These are phyloP conservation scores for Xylophagus ater DNA, from an alignment of 2,888 invertebrate genomes.

Conservation along the genomic window DNA sequence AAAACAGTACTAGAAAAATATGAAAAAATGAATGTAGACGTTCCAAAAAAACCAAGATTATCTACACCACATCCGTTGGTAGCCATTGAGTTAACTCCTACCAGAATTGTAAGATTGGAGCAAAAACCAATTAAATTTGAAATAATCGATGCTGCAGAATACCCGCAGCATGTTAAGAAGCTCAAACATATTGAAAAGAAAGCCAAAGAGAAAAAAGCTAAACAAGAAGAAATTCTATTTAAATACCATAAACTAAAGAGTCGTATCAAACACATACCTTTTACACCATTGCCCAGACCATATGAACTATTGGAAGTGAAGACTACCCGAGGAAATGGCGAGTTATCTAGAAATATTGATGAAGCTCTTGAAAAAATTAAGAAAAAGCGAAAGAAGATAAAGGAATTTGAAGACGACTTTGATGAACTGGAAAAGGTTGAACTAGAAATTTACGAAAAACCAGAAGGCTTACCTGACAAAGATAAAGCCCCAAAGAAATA, in stretches of 20 bases:
- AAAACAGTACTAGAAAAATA: constrained; percentile 38
- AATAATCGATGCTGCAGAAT: constrained; percentile 46
- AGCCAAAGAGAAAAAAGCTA: constrained; percentile 40
- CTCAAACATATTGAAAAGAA: constrained; percentile 42
- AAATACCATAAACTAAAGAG: constrained; percentile 62
- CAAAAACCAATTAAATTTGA: constrained; percentile 50
- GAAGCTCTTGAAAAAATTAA: constrained; percentile 55
- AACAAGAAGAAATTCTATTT: constrained; percentile 44
- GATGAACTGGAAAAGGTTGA: constrained; percentile 27
- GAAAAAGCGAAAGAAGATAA: constrained; percentile 42
- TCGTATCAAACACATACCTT: constrained; percentile 52
- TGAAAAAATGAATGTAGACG: too few relatives aligned
- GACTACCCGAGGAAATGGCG: constrained; percentile 49
- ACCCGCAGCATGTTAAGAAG: constrained; percentile 55
- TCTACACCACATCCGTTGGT: constrained; percentile 23
- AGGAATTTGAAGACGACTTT: constrained; percentile 20
- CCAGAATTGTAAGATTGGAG: constrained; percentile 50
- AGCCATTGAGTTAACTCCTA: constrained; percentile 37
- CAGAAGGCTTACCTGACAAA: neutral
- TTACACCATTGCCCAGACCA: constrained; percentile 47
- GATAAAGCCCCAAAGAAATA: constrained; percentile 17
- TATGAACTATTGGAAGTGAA: constrained; percentile 42
- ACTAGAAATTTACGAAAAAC: neutral
- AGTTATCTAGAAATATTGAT: constrained; percentile 55
- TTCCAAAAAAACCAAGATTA: constrained; percentile 27